A percentile compares a stretch with the other conserved stretches of the same genome.
These are phyloP conservation scores for Rhyacophila evoluta DNA, from an alignment of 2,888 invertebrate genomes.

Conservation along the genomic window DNA sequence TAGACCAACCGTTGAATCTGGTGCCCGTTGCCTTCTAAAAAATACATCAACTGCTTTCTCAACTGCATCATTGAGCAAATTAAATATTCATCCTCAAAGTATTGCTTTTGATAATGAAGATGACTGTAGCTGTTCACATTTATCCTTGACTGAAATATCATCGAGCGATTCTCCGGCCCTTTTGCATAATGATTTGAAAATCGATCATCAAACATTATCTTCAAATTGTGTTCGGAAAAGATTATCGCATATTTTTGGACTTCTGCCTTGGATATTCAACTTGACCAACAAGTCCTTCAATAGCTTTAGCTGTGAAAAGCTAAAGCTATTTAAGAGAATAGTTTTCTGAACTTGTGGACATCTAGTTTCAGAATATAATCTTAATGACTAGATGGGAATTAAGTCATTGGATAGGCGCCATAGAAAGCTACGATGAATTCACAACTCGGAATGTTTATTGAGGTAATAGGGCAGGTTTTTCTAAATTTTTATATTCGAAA, in stretches of 20 bases:
- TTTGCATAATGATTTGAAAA: not conserved
- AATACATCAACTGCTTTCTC: not conserved
- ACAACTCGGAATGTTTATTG: not conserved
- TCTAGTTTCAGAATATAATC: not conserved
- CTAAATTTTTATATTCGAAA: not conserved
- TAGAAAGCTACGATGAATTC: not conserved
- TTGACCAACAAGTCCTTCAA: not conserved
- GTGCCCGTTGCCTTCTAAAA: not conserved
- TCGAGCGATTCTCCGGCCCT: not conserved
- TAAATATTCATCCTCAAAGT: not conserved
- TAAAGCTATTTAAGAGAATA: not conserved
- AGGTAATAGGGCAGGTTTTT: not conserved
- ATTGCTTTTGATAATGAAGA: not conserved
- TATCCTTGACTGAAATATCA: not conserved
- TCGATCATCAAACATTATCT: not conserved
- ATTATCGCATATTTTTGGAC: not conserved
- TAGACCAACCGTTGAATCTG: not conserved
- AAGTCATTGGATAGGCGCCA: not conserved
- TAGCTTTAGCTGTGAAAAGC: not conserved
- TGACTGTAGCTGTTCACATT: not conserved
- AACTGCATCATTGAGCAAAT: not conserved
- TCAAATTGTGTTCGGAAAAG: not conserved
- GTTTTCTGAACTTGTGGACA: not conserved
- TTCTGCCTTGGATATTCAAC: not conserved
- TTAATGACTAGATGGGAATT: not conserved